Evolutionary conservation across 2,113 vertebrate genomes (phyloP).

Genomic region (Mirza zaza): DNA sequence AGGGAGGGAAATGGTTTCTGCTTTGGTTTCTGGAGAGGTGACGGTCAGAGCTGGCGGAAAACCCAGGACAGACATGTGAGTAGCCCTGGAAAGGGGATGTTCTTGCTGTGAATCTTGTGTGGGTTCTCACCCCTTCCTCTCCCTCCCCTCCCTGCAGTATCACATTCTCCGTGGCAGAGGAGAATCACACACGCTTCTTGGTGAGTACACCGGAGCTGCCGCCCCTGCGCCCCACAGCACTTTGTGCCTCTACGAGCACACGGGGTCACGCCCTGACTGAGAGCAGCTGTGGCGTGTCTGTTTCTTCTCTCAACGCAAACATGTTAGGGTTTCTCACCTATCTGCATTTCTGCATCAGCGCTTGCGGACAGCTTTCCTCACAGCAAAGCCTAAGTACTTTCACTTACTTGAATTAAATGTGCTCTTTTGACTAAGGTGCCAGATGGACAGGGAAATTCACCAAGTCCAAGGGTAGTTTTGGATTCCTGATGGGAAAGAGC

Average conservation of each 20-base stretch:
- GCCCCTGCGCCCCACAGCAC: fast-evolving
- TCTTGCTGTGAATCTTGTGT: not conserved
- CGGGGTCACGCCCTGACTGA: too few species aligned
- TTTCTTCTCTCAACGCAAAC: not conserved
- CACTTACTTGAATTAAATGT: not conserved
- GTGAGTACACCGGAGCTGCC: not conserved
- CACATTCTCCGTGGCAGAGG: not conserved
- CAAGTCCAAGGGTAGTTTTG: not conserved
- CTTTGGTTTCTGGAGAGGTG: not conserved
- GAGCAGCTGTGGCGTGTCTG: not conserved
- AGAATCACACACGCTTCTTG: not conserved
- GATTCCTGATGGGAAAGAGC: not conserved
- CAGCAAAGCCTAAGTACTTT: not conserved
- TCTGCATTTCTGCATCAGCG: fast-evolving
- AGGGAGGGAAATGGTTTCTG: not conserved
- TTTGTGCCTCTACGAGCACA: fast-evolving
- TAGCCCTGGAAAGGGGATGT: not conserved
- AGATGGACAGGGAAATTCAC: not conserved
- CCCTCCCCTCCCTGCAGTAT: fast-evolving
- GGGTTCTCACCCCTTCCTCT: not conserved
- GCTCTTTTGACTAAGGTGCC: not conserved
- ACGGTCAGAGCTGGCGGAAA: not conserved
- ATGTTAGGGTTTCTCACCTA: not conserved
- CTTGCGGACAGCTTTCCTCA: not conserved
- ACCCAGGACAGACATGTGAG: not conserved